A percentile compares a stretch with the other conserved stretches of the same genome.
Evolutionary conservation across 2,113 vertebrate genomes (phyloP).

Genomic region (Cygnus atratus): DNA sequence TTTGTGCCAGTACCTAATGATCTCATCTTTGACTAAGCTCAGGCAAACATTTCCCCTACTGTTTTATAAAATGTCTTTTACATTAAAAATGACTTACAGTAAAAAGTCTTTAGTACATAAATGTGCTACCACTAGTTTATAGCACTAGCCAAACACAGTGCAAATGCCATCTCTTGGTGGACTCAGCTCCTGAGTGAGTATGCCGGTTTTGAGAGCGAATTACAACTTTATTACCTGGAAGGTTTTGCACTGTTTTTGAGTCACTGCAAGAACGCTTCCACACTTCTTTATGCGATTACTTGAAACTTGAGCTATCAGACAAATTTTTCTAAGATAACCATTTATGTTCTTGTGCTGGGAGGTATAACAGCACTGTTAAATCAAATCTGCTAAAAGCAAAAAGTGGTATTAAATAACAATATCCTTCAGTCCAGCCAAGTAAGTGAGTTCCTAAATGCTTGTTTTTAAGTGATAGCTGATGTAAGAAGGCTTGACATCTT

Average conservation of each 20-base stretch:
- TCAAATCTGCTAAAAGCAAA: not conserved
- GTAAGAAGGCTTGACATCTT: not conserved
- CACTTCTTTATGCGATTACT: not conserved
- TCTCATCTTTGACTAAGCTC: slow-evolving; percentile 8
- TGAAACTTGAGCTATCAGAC: not conserved
- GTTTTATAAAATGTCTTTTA: slow-evolving; percentile 14
- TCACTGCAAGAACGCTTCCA: not conserved
- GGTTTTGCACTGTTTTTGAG: not conserved
- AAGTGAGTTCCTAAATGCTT: not conserved
- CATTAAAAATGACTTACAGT: not conserved
- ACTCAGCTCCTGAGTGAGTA: not conserved
- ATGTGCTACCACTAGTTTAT: not conserved
- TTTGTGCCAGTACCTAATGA: slow-evolving; percentile 56
- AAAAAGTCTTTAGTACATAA: not conserved
- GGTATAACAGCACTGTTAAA: not conserved
- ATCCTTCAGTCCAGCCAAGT: not conserved
- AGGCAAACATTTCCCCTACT: slow-evolving; percentile 37
- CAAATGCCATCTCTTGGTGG: not conserved
- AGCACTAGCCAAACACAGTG: not conserved
- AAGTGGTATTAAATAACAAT: not conserved
- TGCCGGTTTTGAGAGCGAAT: not conserved
- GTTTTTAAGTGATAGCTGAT: not conserved
- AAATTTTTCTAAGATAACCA: not conserved
- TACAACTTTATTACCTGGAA: not conserved
- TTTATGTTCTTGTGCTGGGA: not conserved